Evolutionary conservation across 1,140 invertebrate species (phyloP), one percentile per base, ranked within the genome.

Genomic region (Danaus melanippus): DNA sequence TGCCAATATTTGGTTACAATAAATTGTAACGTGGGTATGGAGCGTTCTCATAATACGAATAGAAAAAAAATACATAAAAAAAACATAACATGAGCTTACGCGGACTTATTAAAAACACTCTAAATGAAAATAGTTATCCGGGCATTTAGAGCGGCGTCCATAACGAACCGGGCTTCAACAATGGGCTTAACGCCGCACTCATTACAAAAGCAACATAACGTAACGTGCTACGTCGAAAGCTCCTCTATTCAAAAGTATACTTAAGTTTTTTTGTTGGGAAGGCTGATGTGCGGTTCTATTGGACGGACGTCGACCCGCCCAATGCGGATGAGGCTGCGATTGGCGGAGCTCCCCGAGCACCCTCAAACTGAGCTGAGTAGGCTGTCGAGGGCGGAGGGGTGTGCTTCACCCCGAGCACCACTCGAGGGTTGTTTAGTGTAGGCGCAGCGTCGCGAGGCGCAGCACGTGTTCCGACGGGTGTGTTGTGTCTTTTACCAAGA

Each of bases 161-260:
- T 83, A 81, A 83, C 80, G 83, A 79, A 80, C 74, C 73, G 67
- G 71, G 74, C 74, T 58, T 84, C 81, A 82, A 86, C 84, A 86
- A 86, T 84, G 74, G 84, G 77, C 83, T 86, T 86, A 86, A 79
- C 80, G 81, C 75, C 81, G 74, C 74, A 82, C 84, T 86, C 80
- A 84, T 86, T 84, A 84, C 79, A 84, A 86, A 84, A 86, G 79
- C 79, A 74, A 80, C 81, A 84, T 80, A 86, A 86, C 80, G 76
- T 81, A 84, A 82, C 83, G 75, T 74, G 74, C 76, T 73, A 73
- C 79, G 73, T 85, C 74, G 74, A 83, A 84, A 83, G 80, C 79
- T 86, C 66, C 79, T 82, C 74, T 80, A 83, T 86, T 84, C 78
- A 80, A 74, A 84, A 77, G 79, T 82, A 84, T 84, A 82, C 81